Evolutionary conservation across 2,888 invertebrate genomes (phyloP).

Genomic region (Drosophila eohydei): DNA sequence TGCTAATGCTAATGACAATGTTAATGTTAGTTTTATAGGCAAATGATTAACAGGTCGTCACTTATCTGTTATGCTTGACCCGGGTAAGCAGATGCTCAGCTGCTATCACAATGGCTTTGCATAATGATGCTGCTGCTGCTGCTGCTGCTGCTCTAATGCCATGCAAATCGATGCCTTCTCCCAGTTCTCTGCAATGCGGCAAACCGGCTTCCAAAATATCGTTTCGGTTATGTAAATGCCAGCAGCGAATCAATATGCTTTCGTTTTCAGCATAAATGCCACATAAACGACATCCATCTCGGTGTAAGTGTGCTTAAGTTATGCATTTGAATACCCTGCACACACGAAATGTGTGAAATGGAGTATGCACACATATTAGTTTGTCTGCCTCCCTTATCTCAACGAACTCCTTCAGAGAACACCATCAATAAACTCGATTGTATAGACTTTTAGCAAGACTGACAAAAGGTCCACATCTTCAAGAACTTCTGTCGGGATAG

Average conservation of each 20-base stretch:
- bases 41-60: constrained; percentile 42
- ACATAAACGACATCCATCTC: constrained; percentile 68
- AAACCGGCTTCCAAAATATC: constrained; percentile 47
- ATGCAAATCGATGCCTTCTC: constrained; percentile 63
- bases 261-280: constrained; percentile 70
- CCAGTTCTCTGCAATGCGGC: constrained; percentile 61
- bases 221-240: constrained; percentile 64
- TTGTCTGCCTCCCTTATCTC: background rate
- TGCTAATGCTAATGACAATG: constrained; percentile 13
- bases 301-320: constrained; percentile 51
- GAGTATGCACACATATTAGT: background rate
- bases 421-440: no score
- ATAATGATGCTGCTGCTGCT: constrained; percentile 46
- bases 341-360: background rate
- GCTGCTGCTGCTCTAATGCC: constrained; percentile 38
- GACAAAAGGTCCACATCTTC: background rate
- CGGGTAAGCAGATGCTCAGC: constrained; percentile 21
- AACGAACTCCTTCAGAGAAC: background rate
- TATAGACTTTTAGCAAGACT: background rate
- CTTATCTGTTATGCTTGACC: constrained; percentile 20
- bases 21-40: constrained; percentile 16
- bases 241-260: constrained; percentile 62
- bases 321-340: constrained; percentile 29
- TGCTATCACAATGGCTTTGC: constrained; percentile 34
- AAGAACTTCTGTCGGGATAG: background rate